Conservation (phyloP, 2,113 vertebrate genomes). For the Origma solitaria region DNA sequence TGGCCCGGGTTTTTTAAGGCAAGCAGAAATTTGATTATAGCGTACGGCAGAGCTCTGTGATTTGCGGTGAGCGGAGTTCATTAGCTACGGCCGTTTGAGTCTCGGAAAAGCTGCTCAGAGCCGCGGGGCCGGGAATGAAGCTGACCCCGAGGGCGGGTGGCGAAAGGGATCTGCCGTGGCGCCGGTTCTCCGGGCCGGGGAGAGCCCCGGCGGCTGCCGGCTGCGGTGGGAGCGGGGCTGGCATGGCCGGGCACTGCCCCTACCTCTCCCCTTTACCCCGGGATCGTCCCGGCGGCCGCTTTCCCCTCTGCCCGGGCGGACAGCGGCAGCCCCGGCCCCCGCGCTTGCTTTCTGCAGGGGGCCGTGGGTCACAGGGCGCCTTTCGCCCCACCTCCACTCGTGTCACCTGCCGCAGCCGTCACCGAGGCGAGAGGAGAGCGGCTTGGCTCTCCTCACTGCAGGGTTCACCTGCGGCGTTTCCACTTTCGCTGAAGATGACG, state of each 20-base stretch:
- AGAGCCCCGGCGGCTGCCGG: not conserved
- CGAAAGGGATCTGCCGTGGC: not conserved
- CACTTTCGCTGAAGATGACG: not conserved
- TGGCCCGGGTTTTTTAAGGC: conserved; percentile 42
- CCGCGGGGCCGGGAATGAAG: not conserved
- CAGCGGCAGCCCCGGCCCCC: not conserved
- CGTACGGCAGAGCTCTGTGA: conserved; percentile 38
- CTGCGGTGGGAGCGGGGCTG: not conserved
- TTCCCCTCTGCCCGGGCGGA: not conserved
- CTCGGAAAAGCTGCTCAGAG: not conserved
- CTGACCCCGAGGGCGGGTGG: not conserved
- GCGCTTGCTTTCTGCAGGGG: not conserved
- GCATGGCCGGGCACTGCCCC: not conserved
- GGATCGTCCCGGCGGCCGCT: not conserved
- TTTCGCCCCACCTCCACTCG: not conserved
- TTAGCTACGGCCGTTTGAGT: not conserved
- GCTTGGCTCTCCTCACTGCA: too few species aligned
- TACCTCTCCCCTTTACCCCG: rapidly evolving
- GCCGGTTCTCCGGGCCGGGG: not conserved
- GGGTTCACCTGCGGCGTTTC: not conserved
- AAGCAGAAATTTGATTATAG: conserved; percentile 59
- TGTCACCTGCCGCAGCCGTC: not conserved
- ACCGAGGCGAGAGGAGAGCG: too few species aligned
- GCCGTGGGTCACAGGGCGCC: rapidly evolving
- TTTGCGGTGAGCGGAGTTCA: conserved; percentile 50